Evolutionary conservation across 2,797 vertebrate genomes (phyloP).

Genomic region (Buphagus erythrorhynchus): DNA sequence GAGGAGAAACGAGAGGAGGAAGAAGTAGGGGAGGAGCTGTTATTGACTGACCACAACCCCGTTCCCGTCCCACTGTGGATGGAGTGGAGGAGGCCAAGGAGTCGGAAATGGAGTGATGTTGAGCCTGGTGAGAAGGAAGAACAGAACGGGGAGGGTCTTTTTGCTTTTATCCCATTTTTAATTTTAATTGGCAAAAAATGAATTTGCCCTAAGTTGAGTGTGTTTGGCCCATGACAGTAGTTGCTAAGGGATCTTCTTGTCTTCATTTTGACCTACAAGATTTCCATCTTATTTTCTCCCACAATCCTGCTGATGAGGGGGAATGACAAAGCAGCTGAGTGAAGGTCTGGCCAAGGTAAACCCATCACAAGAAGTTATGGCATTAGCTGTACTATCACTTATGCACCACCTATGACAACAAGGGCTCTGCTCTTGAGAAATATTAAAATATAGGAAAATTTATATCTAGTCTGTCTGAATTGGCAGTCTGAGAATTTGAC

Average conservation of each 20-base stretch:
- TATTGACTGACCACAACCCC: fast-evolving
- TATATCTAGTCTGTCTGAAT: neutral
- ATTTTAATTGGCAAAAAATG: neutral
- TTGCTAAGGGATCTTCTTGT: neutral
- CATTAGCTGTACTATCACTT: neutral
- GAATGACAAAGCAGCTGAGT: neutral
- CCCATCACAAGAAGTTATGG: neutral
- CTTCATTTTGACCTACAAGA: neutral
- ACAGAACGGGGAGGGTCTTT: fast-evolving
- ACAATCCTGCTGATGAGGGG: fast-evolving
- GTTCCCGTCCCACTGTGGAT: neutral
- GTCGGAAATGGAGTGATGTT: neutral
- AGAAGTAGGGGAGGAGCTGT: neutral
- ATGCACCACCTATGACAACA: neutral
- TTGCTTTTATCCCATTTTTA: neutral
- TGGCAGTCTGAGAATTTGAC: neutral
- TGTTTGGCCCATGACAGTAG: neutral
- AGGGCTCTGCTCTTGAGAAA: neutral
- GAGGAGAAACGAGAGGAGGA: neutral
- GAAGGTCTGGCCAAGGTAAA: neutral
- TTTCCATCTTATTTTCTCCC: neutral
- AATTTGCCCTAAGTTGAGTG: neutral
- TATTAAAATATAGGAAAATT: neutral
- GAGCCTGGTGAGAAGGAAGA: neutral
- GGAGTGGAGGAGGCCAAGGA: neutral